These are phyloP conservation scores for Oceanodroma leucorhoa DNA, from an alignment of 2,797 vertebrate species.

Conservation along the genomic window DNA sequence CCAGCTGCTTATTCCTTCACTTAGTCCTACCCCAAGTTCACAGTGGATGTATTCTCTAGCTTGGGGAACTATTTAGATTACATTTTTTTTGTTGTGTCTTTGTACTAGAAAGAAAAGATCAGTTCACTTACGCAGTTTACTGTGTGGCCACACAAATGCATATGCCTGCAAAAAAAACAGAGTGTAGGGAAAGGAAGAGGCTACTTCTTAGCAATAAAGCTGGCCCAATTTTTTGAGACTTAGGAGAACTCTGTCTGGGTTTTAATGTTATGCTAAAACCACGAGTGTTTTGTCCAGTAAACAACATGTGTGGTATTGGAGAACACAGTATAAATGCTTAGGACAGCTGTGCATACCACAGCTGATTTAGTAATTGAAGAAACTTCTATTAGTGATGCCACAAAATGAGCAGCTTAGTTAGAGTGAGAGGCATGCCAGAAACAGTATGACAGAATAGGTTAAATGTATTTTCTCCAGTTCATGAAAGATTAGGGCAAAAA, in stretches of 20 bases:
- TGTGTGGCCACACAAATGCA: background rate
- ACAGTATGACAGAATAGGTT: background rate
- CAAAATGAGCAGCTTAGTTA: background rate
- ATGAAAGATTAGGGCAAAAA: background rate
- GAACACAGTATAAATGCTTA: background rate
- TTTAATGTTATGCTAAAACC: background rate
- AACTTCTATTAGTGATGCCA: background rate
- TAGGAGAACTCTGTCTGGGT: background rate
- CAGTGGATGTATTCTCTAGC: background rate
- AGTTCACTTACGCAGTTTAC: background rate
- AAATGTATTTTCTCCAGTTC: background rate
- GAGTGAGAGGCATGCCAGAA: background rate
- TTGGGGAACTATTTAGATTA: background rate
- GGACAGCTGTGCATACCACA: background rate
- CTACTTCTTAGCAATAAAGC: background rate
- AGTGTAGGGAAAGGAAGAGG: background rate
- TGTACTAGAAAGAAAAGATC: background rate
- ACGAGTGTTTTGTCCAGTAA: background rate
- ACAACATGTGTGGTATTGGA: background rate
- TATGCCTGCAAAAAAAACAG: background rate
- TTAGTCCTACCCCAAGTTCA: background rate
- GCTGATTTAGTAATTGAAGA: background rate
- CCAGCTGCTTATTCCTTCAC: background rate
- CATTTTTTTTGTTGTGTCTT: background rate
- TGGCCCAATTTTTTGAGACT: background rate